Conservation (phyloP, 2,113 vertebrate species). For the Cynocephalus volans region DNA sequence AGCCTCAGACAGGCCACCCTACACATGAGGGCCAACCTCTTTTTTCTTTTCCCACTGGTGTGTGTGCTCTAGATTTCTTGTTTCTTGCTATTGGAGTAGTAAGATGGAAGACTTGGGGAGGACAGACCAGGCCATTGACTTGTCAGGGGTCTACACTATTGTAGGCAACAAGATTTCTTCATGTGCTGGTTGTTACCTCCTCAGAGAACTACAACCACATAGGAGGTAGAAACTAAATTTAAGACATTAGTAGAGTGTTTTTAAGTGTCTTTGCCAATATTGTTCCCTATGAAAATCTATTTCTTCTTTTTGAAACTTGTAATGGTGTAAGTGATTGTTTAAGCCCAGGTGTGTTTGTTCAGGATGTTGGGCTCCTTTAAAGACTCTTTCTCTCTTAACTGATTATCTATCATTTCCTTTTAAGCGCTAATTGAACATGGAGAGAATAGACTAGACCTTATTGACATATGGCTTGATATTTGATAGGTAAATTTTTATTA, state of each 20-base stretch:
- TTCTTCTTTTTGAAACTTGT: not conserved
- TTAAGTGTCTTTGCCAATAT: not conserved
- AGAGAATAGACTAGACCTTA: not conserved
- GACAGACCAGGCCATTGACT: not conserved
- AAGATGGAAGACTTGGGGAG: not conserved
- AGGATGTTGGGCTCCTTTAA: not conserved
- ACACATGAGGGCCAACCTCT: fast-evolving
- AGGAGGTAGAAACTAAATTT: not conserved
- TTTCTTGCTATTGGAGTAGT: not conserved
- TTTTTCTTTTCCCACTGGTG: not conserved
- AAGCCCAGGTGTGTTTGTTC: not conserved
- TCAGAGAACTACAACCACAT: not conserved
- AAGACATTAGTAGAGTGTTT: not conserved
- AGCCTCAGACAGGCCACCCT: not conserved
- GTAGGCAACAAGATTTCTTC: not conserved
- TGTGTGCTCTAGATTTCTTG: not conserved
- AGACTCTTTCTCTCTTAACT: not conserved
- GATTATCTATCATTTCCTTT: not conserved
- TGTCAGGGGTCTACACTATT: fast-evolving
- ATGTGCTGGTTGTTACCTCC: not conserved
- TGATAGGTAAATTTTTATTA: not conserved
- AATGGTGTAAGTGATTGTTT: not conserved
- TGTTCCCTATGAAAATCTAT: not conserved
- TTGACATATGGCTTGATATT: not conserved
- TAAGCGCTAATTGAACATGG: not conserved